Evolutionary conservation across 2,888 invertebrate genomes (phyloP).

Genomic region (Amphipoea lucens): DNA sequence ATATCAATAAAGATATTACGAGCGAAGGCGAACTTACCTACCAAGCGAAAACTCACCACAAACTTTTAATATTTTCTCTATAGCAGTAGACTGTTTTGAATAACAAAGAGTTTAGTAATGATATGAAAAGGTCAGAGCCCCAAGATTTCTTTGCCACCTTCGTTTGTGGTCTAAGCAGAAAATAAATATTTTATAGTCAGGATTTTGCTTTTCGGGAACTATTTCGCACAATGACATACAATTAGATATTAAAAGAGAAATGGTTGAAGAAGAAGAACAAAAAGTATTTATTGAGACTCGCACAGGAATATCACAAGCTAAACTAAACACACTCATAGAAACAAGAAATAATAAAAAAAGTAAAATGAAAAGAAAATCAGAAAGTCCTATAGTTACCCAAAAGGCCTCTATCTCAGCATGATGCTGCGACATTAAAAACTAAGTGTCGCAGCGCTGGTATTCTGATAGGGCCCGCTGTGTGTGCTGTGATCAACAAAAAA

Average conservation of each 20-base stretch:
- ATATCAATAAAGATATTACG: background rate
- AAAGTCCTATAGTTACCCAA: too few relatives aligned
- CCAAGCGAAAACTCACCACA: background rate
- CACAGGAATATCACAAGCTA: background rate
- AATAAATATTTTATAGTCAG: background rate
- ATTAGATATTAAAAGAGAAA: background rate
- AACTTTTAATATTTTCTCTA: conserved; percentile 15
- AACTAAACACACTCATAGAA: too few relatives aligned
- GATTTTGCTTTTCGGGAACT: background rate
- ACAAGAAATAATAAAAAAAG: too few relatives aligned
- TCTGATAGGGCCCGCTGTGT: background rate
- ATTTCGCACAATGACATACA: background rate
- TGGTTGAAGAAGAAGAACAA: background rate
- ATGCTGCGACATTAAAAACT: background rate
- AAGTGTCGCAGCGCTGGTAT: background rate
- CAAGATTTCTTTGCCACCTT: background rate
- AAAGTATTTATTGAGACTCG: background rate
- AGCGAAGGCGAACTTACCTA: background rate
- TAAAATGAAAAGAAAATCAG: too few relatives aligned
- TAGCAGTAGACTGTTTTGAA: background rate
- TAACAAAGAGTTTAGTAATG: background rate
- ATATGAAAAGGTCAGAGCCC: background rate
- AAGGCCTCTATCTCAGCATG: background rate
- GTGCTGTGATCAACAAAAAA: background rate
- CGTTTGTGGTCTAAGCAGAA: background rate